These are phyloP conservation scores for Paedocypris sp. DNA, from an alignment of 2,113 vertebrate genomes.

Conservation along the genomic window DNA sequence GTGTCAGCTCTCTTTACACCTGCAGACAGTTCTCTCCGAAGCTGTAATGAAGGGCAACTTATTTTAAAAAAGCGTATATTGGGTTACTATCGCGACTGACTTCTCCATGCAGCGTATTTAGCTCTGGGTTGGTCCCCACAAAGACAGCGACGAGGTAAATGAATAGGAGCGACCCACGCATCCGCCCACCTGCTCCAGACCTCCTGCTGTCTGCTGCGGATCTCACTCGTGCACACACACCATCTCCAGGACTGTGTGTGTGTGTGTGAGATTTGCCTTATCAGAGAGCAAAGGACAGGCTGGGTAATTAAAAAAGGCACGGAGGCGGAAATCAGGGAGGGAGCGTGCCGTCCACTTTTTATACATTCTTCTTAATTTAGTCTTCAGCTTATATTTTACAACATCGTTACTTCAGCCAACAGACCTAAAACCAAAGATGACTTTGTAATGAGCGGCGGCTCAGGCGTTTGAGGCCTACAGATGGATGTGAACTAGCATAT, in stretches of 20 bases:
- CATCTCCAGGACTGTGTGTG: neutral
- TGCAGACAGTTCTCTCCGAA: neutral
- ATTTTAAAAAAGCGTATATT: slow-evolving; percentile 36
- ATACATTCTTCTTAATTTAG: neutral
- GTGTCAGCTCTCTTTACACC: slow-evolving; percentile 38
- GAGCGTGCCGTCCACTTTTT: neutral
- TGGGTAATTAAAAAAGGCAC: slow-evolving; percentile 27
- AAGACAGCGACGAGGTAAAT: slow-evolving; percentile 39
- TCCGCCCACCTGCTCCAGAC: slow-evolving; percentile 46
- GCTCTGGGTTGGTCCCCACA: slow-evolving; percentile 27
- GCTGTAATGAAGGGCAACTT: neutral
- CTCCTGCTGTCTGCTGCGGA: slow-evolving; percentile 47
- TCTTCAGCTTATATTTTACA: neutral
- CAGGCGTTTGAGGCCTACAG: neutral
- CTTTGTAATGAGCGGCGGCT: slow-evolving; percentile 1
- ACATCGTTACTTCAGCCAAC: neutral
- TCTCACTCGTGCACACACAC: slow-evolving; percentile 32
- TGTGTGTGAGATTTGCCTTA: slow-evolving; percentile 8
- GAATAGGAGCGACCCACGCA: slow-evolving; percentile 52
- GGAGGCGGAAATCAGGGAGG: slow-evolving; percentile 1
- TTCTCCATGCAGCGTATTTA: slow-evolving; percentile 23
- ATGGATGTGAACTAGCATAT: slow-evolving; percentile 6
- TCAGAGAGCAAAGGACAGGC: slow-evolving; percentile 3
- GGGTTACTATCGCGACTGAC: slow-evolving; percentile 36
- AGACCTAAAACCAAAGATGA: neutral